Percentiles rank a stretch among this genome's conserved stretches.
phyloP scores from a whole-genome alignment of 1,140 invertebrate genomes.

The Drosophila virilis region DNA sequence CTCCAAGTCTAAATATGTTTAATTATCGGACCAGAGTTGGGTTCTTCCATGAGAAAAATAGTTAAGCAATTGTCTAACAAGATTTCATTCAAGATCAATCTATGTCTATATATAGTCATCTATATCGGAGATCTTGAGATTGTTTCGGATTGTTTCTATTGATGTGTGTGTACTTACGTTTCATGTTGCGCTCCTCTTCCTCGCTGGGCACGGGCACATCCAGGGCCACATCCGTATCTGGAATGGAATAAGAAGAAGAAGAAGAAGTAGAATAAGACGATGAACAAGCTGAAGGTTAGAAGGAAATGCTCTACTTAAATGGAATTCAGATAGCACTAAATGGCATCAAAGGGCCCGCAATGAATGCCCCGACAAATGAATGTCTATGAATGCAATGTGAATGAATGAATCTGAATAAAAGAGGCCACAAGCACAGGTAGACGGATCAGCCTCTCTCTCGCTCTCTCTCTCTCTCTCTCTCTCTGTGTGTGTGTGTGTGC shows the following conservation, averaged over 20 bases:
- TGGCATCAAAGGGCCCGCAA: constrained; percentile 14
- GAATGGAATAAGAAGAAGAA: constrained; percentile 64
- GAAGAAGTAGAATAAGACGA: constrained; percentile 5
- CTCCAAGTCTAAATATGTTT: no score
- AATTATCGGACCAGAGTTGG: no score
- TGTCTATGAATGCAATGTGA: constrained; percentile 12
- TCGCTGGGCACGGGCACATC: constrained; percentile 88
- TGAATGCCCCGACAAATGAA: neutral
- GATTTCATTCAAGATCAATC: no score
- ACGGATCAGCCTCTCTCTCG: neutral
- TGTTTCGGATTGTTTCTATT: constrained; percentile 1
- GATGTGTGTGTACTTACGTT: constrained; percentile 87
- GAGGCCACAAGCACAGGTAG: constrained; percentile 10
- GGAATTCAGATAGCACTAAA: constrained; percentile 57
- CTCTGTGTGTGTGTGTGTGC: neutral
- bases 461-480: no score
- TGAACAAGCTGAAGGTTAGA: neutral
- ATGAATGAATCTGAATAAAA: constrained; percentile 26
- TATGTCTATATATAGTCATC: no score
- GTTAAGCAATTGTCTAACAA: no score
- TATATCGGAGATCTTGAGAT: neutral
- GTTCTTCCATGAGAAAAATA: no score
- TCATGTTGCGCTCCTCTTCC: constrained; percentile 90
- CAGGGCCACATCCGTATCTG: constrained; percentile 89
- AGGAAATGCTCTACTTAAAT: constrained; percentile 66